Conservation (phyloP, 1,140 invertebrate species). For the Lepeophtheirus salmonis region DNA sequence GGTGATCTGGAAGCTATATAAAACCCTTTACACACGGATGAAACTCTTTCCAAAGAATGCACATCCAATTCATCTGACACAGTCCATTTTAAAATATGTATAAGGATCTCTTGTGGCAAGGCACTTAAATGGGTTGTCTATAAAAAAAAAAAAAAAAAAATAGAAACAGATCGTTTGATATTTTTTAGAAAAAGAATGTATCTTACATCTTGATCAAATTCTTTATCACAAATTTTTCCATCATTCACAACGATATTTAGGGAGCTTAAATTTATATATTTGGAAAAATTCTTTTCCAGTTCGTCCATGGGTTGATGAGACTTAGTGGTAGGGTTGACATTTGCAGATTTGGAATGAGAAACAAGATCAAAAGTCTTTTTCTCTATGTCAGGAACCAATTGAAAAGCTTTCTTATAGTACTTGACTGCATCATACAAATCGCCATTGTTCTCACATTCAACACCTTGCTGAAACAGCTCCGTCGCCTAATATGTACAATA, state of each 20-base stretch:
- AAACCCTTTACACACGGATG: conserved; percentile 32
- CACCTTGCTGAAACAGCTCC: conserved; percentile 1
- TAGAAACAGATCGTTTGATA: neutral
- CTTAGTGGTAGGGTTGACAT: conserved; percentile 24
- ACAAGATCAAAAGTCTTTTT: neutral
- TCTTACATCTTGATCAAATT: neutral
- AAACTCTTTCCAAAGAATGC: conserved; percentile 28
- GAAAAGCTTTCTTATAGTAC: conserved; percentile 28
- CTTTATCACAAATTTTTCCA: neutral
- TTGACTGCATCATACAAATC: conserved; percentile 19
- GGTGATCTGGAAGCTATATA: conserved; percentile 31
- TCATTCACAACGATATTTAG: neutral
- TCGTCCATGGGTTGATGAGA: neutral
- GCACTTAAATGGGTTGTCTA: conserved; percentile 30
- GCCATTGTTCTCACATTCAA: neutral
- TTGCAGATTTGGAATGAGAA: too few relatives aligned
- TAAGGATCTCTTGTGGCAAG: conserved; percentile 30
- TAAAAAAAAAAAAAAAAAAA: too few relatives aligned
- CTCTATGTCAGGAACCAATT: conserved; percentile 32
- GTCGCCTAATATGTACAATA: neutral
- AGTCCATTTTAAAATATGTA: conserved; percentile 32
- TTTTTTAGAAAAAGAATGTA: neutral
- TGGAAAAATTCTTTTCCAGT: neutral
- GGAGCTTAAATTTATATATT: neutral
- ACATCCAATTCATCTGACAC: conserved; percentile 31